Conservation (phyloP, 92 coral and sea anemone genomes). For the Scolanthus callimorphus region DNA sequence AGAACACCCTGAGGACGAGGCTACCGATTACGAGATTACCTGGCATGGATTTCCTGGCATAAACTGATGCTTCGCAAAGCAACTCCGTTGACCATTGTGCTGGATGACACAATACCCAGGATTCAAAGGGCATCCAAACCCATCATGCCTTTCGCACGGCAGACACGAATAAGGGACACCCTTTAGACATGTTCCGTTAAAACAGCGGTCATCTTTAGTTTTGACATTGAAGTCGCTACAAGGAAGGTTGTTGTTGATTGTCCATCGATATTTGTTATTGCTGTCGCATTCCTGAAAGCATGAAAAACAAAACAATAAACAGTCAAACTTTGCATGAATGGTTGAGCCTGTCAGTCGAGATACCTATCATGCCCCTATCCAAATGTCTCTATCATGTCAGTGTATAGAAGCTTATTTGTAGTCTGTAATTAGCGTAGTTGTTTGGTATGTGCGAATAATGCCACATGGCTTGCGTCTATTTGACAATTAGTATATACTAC, state of each 20-base stretch:
- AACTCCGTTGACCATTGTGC: conserved; percentile 56
- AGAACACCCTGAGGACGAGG: too few relatives aligned
- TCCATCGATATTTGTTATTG: conserved; percentile 68
- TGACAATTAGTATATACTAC: too few relatives aligned
- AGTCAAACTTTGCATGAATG: too few relatives aligned
- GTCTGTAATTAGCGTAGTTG: too few relatives aligned
- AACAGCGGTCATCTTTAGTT: conserved; percentile 81
- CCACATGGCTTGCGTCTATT: too few relatives aligned
- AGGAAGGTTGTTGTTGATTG: conserved; percentile 65
- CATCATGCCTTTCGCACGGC: conserved; percentile 73
- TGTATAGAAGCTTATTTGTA: too few relatives aligned
- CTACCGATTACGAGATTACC: conserved; percentile 26
- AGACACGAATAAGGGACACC: conserved; percentile 73
- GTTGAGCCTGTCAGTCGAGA: too few relatives aligned
- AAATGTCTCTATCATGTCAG: too few relatives aligned
- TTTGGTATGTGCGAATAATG: too few relatives aligned
- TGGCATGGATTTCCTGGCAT: conserved; percentile 95
- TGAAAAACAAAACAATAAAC: too few relatives aligned
- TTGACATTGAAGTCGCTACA: conserved; percentile 71
- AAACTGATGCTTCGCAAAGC: conserved; percentile 56
- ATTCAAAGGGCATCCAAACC: conserved; percentile 57
- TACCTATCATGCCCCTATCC: too few relatives aligned
- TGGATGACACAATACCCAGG: conserved; percentile 73
- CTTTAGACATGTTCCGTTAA: conserved; percentile 58
- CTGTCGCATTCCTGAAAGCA: conserved; percentile 89